phyloP scores from a whole-genome alignment of 2,113 vertebrate genomes.

The Rhynchomys soricoides region DNA sequence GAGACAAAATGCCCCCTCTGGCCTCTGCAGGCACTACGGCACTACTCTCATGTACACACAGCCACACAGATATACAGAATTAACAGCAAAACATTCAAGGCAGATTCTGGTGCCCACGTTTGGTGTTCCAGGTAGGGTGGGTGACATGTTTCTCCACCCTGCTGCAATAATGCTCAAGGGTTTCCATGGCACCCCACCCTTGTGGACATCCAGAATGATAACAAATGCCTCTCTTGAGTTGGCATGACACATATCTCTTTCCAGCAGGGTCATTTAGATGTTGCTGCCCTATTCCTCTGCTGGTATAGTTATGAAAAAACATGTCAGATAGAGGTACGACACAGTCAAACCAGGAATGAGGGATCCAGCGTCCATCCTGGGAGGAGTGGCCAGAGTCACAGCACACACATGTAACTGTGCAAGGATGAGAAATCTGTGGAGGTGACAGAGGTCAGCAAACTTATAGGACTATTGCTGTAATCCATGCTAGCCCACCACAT shows the following conservation, averaged over 20 bases:
- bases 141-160: not conserved
- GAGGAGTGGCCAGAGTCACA: not conserved
- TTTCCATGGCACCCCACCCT: not conserved
- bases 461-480: not conserved
- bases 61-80: not conserved
- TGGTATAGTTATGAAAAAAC: not conserved
- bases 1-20: not conserved
- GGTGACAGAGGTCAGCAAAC: not conserved
- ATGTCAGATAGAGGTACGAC: not conserved
- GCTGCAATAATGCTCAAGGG: not conserved
- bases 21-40: not conserved
- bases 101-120: not conserved
- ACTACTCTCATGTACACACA: not conserved
- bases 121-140: not conserved
- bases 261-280: not conserved
- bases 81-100: not conserved
- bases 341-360: not conserved
- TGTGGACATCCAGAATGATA: not conserved
- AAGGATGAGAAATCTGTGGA: no score
- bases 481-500: not conserved
- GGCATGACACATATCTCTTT: not conserved
- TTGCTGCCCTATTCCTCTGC: not conserved
- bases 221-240: not conserved
- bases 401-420: not conserved
- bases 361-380: not conserved